phyloP scores from a whole-genome alignment of 2,888 invertebrate genomes.

The Dromius quadrimaculatus region DNA sequence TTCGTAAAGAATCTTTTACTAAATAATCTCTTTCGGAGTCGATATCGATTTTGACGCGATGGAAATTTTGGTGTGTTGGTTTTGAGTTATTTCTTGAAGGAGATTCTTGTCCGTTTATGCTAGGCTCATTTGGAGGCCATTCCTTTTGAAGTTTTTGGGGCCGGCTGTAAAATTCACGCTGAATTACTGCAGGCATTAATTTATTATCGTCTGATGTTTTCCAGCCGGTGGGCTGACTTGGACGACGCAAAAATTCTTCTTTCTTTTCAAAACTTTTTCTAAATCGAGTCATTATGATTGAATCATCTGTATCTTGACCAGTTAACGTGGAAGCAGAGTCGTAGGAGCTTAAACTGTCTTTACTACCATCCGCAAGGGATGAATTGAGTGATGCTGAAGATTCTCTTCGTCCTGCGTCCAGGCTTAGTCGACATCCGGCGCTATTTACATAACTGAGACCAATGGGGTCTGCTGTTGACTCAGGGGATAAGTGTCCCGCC shows the following conservation, averaged over 20 bases:
- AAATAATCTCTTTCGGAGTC: constrained; percentile 64
- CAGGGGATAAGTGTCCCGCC: constrained; percentile 51
- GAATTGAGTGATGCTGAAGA: constrained; percentile 73
- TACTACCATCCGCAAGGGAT: constrained; percentile 74
- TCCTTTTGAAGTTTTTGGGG: constrained; percentile 79
- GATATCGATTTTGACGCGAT: constrained; percentile 66
- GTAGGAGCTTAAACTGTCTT: constrained; percentile 77
- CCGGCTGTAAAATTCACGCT: constrained; percentile 82
- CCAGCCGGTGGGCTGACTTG: constrained; percentile 76
- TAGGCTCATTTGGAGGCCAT: constrained; percentile 59
- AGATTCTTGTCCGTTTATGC: constrained; percentile 64
- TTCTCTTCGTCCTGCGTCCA: constrained; percentile 69
- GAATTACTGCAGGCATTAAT: constrained; percentile 65
- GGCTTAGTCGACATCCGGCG: constrained; percentile 66
- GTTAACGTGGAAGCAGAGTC: constrained; percentile 78
- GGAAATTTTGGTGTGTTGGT: constrained; percentile 68
- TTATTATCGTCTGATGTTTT: constrained; percentile 66
- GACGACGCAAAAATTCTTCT: constrained; percentile 87
- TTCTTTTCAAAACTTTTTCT: constrained; percentile 90
- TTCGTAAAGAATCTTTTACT: constrained; percentile 41
- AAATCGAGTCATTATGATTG: constrained; percentile 80
- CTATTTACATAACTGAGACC: constrained; percentile 56
- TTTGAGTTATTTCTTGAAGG: constrained; percentile 66
- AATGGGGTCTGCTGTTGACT: constrained; percentile 38
- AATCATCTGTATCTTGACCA: constrained; percentile 76